Evolutionary conservation across 2,797 vertebrate genomes (phyloP).

Genomic region (Enteromius argenteus): DNA sequence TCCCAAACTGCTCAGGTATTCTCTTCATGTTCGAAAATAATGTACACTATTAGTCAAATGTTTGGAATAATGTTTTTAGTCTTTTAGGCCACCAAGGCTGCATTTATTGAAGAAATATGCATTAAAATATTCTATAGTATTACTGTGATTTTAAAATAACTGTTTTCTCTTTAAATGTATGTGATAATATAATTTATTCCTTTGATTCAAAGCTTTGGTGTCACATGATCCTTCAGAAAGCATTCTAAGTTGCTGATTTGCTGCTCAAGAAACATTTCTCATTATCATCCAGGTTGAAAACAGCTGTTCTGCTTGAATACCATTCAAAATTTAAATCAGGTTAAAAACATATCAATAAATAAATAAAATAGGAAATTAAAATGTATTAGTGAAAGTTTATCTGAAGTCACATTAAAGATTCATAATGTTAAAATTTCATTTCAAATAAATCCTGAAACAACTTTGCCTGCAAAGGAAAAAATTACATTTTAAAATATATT

Average conservation of each 20-base stretch:
- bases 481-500: no score
- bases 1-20: constrained; percentile 84
- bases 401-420: not conserved
- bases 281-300: not conserved
- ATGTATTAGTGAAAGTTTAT: no score
- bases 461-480: no score
- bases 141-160: not conserved
- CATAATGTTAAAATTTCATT: not conserved
- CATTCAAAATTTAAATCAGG: no score
- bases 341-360: not conserved
- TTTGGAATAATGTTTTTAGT: not conserved
- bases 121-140: not conserved
- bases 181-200: not conserved
- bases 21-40: not conserved
- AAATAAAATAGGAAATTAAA: not conserved
- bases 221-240: constrained; percentile 1
- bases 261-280: not conserved
- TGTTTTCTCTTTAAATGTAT: not conserved
- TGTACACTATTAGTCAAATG: not conserved
- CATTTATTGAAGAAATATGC: not conserved
- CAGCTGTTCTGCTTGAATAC: not conserved
- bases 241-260: not conserved
- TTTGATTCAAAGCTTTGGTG: not conserved
- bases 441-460: no score
- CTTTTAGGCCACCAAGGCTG: not conserved